phyloP scores from a whole-genome alignment of 2,888 invertebrate genomes.

The Cenopis cana region DNA sequence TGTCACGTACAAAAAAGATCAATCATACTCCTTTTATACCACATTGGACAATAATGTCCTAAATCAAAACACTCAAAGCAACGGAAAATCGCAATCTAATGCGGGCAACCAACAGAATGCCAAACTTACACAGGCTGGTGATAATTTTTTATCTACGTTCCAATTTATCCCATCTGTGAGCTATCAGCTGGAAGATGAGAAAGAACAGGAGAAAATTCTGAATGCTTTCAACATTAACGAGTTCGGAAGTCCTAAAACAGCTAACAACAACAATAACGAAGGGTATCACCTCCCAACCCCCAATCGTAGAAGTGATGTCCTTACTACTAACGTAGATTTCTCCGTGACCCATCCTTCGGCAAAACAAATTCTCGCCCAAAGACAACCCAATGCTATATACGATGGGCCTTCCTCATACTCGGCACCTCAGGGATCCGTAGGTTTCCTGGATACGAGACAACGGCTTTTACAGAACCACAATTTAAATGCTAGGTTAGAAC shows the following conservation, averaged over 20 bases:
- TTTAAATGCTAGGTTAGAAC: constrained; percentile 68
- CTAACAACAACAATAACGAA: constrained; percentile 46
- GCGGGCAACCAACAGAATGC: constrained; percentile 49
- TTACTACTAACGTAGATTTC: constrained; percentile 64
- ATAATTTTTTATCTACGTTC: constrained; percentile 58
- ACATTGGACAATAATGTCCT: constrained; percentile 61
- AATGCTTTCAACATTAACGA: constrained; percentile 69
- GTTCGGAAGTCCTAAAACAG: constrained; percentile 62
- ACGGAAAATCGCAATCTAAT: constrained; percentile 48
- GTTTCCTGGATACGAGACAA: constrained; percentile 62
- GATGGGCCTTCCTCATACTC: constrained; percentile 77
- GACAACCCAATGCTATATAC: constrained; percentile 62
- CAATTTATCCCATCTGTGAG: constrained; percentile 74
- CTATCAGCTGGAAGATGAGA: constrained; percentile 70
- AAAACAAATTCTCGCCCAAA: constrained; percentile 53
- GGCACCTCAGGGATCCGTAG: constrained; percentile 74
- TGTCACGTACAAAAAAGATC: constrained; percentile 75
- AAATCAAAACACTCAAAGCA: constrained; percentile 50
- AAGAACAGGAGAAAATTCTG: constrained; percentile 68
- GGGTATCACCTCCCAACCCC: constrained; percentile 50
- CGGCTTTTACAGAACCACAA: constrained; percentile 53
- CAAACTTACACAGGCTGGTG: constrained; percentile 51
- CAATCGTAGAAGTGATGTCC: constrained; percentile 53
- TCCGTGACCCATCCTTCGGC: constrained; percentile 62
- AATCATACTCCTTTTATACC: constrained; percentile 73